A percentile compares a stretch with the other conserved stretches of the same genome.
phyloP scores from a whole-genome alignment of 2,888 invertebrate species.

The Nomada fabriciana region DNA sequence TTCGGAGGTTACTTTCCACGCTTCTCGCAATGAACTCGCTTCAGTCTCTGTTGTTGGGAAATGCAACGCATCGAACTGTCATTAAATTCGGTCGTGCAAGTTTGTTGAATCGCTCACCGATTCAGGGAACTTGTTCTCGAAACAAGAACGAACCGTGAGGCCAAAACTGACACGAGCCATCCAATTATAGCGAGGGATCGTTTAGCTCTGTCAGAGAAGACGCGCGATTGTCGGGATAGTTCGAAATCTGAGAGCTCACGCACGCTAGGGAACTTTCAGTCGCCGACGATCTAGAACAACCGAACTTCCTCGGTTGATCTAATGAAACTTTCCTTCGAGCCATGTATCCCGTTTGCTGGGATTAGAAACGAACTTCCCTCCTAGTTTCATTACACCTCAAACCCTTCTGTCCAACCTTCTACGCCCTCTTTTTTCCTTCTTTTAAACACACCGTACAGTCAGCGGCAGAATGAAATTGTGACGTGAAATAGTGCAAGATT shows the following conservation, averaged over 20 bases:
- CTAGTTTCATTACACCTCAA: not conserved
- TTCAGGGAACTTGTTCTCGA: conserved; percentile 15
- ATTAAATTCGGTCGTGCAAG: conserved; percentile 18
- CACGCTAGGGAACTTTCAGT: conserved; percentile 26
- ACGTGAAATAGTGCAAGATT: too few species aligned
- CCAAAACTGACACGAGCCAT: conserved; percentile 29
- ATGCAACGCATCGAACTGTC: conserved; percentile 8
- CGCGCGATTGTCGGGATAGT: conserved; percentile 23
- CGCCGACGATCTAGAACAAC: conserved; percentile 17
- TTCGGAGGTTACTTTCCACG: too few species aligned
- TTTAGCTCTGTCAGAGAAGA: conserved; percentile 19
- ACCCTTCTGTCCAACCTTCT: not conserved
- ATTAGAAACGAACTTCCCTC: conserved; percentile 7
- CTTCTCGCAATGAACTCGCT: not conserved
- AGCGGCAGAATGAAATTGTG: too few species aligned
- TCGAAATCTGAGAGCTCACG: conserved; percentile 36
- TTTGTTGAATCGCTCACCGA: conserved; percentile 3
- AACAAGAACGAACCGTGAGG: conserved; percentile 25
- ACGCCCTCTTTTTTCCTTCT: too few species aligned
- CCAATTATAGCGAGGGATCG: conserved; percentile 46
- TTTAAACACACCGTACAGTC: not conserved
- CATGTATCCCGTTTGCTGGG: not conserved
- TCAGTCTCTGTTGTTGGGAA: not conserved
- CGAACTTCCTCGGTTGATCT: conserved; percentile 32
- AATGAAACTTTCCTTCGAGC: conserved; percentile 36